Percentiles rank a stretch among this genome's conserved stretches.
Evolutionary conservation across 2,113 vertebrate species (phyloP).

Genomic region (Choloepus hoffmanni): DNA sequence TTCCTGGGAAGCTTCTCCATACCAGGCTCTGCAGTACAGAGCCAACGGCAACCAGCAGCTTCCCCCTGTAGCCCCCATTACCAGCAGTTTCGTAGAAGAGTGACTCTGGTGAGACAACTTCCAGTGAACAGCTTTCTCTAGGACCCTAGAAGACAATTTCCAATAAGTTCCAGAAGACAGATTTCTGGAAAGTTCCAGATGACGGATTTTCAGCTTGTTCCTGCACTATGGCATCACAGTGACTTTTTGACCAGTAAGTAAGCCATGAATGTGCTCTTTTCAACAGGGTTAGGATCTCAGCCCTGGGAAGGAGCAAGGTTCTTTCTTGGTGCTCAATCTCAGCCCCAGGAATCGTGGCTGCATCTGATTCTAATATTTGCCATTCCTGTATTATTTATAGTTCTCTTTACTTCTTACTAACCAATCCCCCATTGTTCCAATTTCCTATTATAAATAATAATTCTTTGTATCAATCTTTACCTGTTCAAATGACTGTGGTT

Average conservation of each 20-base stretch:
- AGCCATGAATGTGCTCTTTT: neutral
- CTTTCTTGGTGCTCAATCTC: neutral
- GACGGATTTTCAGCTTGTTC: neutral
- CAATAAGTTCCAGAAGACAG: neutral
- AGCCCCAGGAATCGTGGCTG: neutral
- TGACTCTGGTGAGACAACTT: neutral
- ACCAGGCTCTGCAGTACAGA: neutral
- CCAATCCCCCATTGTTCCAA: neutral
- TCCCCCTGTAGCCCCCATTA: neutral
- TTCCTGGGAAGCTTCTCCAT: neutral
- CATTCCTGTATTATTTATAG: neutral
- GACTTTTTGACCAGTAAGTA: neutral
- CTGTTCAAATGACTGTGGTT: conserved; percentile 12
- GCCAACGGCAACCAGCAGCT: neutral
- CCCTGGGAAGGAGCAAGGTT: neutral
- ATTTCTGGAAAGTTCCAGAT: neutral
- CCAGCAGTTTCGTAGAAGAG: neutral
- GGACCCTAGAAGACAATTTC: neutral
- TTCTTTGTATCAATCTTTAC: neutral
- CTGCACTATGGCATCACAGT: neutral
- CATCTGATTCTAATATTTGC: neutral
- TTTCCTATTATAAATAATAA: neutral
- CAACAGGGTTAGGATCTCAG: neutral
- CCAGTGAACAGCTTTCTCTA: neutral
- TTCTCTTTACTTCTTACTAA: neutral